Evolutionary conservation across 1,140 invertebrate species (phyloP).

Genomic region (Zophobas morio): DNA sequence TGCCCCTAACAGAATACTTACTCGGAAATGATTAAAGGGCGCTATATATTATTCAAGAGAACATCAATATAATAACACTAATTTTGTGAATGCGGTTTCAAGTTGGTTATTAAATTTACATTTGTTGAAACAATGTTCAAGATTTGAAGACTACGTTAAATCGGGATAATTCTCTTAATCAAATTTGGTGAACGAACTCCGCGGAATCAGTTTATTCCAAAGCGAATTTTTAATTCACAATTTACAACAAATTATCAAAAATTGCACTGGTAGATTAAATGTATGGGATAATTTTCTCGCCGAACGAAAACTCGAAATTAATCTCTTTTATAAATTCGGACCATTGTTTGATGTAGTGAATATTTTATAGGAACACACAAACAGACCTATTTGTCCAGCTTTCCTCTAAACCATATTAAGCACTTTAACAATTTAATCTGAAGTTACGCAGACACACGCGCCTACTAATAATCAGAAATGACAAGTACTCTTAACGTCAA

Average conservation of each 20-base stretch:
- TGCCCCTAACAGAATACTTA: slow-evolving; percentile 29
- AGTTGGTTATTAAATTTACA: not conserved
- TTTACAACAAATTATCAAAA: no score
- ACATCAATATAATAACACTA: slow-evolving; percentile 18
- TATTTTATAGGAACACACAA: slow-evolving; percentile 5
- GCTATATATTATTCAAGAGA: slow-evolving; percentile 31
- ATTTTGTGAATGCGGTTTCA: slow-evolving; percentile 2
- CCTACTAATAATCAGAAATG: slow-evolving; percentile 15
- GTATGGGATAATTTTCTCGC: no score
- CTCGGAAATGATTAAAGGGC: not conserved
- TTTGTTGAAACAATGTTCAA: slow-evolving; percentile 5
- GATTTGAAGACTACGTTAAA: no score
- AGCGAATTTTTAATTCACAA: no score
- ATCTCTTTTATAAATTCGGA: no score
- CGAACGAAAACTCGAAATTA: no score
- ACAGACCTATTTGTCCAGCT: slow-evolving; percentile 29
- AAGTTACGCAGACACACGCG: slow-evolving; percentile 18
- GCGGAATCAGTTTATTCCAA: no score
- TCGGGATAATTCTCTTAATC: not conserved
- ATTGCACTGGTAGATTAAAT: no score
- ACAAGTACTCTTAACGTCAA: slow-evolving; percentile 17
- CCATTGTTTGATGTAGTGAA: not conserved
- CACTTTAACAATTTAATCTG: slow-evolving; percentile 27
- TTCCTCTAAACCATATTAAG: slow-evolving; percentile 18
- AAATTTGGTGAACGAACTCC: no score